Evolutionary conservation across 2,113 vertebrate genomes (phyloP), one percentile per base, ranked within the genome.

Genomic region (Buteo buteo): DNA sequence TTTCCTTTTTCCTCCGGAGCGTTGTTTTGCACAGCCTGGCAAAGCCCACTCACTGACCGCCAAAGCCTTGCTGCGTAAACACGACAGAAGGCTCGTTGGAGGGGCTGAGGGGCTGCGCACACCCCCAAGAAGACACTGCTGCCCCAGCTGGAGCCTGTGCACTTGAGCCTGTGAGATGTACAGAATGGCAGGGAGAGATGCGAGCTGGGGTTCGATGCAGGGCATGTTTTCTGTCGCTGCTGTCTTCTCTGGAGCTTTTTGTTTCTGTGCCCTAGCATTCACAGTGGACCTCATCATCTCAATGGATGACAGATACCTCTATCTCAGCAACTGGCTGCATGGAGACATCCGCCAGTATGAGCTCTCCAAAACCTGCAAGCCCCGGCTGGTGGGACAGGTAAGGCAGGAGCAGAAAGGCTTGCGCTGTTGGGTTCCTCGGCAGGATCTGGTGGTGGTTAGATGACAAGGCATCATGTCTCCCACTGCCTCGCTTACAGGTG

Each of bases 291-390:
- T 99, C 90, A 32, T 99, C 91, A 94, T 99, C 93, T 99, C 99
- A 2, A 55, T 98, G 97, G 99, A 99, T 3, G 99, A 99, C 83
- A 98, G 81, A 17, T 99, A 98, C 90, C 98, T 99, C 49, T 99
- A 98, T 96, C 98, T 99, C 95, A 98, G 98, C 97, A 99, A 99
- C 91, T 99, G 99, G 99, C 59, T 98, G 54, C 99, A 99, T 0
- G 99, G 99, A 31, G 99, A 99, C 96, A 94, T 99, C 95, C 98
- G 99, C 26, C 99, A 99, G 91, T 99, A 99, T 47, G 99, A 99
- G 96, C 98, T 99, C 95, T 98, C 98, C 5, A 97, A 98, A 96
- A 97, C 88, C 17, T 96, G 91, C 85, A 97, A 97, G 58, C 99
- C 99, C 5, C 97, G 90, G 70, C 93, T 99, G 92, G 97, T 98